Conservation (phyloP, 1,140 invertebrate genomes). For the Pteromalus puparum region DNA sequence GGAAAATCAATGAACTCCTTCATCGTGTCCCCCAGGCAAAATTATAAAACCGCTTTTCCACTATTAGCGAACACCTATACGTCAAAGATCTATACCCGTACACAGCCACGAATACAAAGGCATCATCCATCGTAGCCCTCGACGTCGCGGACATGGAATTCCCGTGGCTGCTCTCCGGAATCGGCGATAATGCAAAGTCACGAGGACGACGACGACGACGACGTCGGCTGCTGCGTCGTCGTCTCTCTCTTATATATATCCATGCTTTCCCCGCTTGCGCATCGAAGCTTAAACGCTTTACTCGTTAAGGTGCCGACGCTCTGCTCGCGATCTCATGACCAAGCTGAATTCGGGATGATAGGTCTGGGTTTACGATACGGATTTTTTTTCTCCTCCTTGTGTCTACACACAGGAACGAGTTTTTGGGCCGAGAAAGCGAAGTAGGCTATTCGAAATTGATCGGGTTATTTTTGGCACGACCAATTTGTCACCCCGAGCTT, state of each 20-base stretch:
- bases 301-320: conserved; percentile 44
- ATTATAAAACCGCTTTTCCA: conserved; percentile 12
- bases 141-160: conserved; percentile 45
- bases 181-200: conserved; percentile 50
- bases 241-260: conserved; percentile 18
- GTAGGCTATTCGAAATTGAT: too few species aligned
- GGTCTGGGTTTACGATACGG: not conserved
- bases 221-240: not conserved
- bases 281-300: conserved; percentile 38
- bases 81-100: too few species aligned
- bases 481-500: too few species aligned
- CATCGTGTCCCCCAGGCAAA: not conserved
- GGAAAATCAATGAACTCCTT: not conserved
- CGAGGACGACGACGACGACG: conserved; percentile 12
- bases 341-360: conserved; percentile 6
- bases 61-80: conserved; percentile 15
- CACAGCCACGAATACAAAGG: not conserved
- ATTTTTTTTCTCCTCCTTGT: not conserved
- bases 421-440: too few species aligned
- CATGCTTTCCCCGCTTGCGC: conserved; percentile 18
- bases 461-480: too few species aligned
- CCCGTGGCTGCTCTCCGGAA: conserved; percentile 49
- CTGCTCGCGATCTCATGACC: conserved; percentile 38
- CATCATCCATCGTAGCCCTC: conserved; percentile 37
- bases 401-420: too few species aligned